Evolutionary conservation across 2,113 vertebrate genomes (phyloP), one percentile per base, ranked within the genome.

Genomic region (Lepidothrix coronata): DNA sequence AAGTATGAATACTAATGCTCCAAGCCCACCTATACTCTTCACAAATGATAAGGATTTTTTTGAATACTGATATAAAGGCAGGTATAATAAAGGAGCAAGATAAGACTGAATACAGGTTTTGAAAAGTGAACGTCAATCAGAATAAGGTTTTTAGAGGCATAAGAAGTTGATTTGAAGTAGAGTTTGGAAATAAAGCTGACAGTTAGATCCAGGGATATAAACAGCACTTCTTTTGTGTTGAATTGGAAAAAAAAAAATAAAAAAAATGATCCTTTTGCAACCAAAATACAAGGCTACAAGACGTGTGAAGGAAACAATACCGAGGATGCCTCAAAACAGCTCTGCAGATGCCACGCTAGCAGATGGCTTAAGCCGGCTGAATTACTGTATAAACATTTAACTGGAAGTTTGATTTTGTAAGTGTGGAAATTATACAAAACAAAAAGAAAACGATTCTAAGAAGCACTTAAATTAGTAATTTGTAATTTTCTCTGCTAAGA

Each of bases 341-440:
- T 72, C 89, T 57, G 62, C 96, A 93, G 91, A 81, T 88, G 95
- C 90, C 61, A 77, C 5, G 0, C 63, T 57, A 78, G 72, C 96
- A 93, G 97, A 96, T 91, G 97, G 94, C 94, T 96, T 75, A 30
- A 85, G 76, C 91, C 0, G 61, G 57, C 86, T 88, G 97, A 96
- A 95, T 65, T 78, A 91, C 96, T 95, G n/a, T 79, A 89, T 85
- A 95, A 96, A 97, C 97, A 95, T 57, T 95, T 95, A 90, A 91
- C 67, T 46, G 85, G 73, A 96, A 97, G 93, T 95, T 95, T 96
- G 96, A 96, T 96, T 95, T 96, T 83, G 6, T 85, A 95, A 91
- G 95, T 51, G 93, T 95, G 82, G 90, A 97, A 97, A 97, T 96
- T 43, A 92, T 30, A 93, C 89, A 87, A 96, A 97, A 97, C 97